Evolutionary conservation across 1,140 invertebrate species (phyloP).

Genomic region (Eulimnadia texana): DNA sequence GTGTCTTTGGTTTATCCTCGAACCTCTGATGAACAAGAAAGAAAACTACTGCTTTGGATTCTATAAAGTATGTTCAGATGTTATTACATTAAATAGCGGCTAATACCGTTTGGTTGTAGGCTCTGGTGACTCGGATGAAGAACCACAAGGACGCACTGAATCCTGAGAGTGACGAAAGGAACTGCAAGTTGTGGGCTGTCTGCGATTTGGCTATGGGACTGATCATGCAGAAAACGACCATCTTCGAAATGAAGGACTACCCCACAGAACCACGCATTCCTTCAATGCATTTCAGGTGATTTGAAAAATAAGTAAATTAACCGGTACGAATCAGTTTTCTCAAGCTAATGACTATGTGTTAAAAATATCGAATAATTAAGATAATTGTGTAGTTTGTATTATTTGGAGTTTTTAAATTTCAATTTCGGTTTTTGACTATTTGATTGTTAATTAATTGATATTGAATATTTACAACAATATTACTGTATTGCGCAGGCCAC

Average conservation of each 20-base stretch:
- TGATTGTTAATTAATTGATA: too few relatives aligned
- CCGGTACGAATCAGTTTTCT: too few relatives aligned
- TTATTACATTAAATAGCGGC: not conserved
- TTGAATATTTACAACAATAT: not conserved
- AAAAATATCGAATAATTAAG: too few relatives aligned
- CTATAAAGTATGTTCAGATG: constrained; percentile 47
- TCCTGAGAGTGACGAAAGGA: constrained; percentile 60
- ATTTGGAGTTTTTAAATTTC: too few relatives aligned
- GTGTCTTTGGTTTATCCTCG: constrained; percentile 85
- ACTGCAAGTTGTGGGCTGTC: constrained; percentile 91
- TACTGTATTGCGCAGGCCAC: constrained; percentile 27
- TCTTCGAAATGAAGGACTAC: constrained; percentile 77
- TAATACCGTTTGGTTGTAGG: constrained; percentile 21
- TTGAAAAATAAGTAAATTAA: too few relatives aligned
- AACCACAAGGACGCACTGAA: constrained; percentile 77
- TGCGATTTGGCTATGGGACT: constrained; percentile 86
- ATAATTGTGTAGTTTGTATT: too few relatives aligned
- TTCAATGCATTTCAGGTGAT: constrained; percentile 59
- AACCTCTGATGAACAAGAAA: constrained; percentile 80
- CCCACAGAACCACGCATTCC: constrained; percentile 67
- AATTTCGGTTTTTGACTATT: too few relatives aligned
- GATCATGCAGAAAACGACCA: constrained; percentile 68
- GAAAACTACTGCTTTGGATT: constrained; percentile 92
- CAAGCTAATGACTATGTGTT: too few relatives aligned
- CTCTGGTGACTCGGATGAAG: constrained; percentile 79